phyloP scores from a whole-genome alignment of 1,140 invertebrate genomes.

The Heterodera schachtii region DNA sequence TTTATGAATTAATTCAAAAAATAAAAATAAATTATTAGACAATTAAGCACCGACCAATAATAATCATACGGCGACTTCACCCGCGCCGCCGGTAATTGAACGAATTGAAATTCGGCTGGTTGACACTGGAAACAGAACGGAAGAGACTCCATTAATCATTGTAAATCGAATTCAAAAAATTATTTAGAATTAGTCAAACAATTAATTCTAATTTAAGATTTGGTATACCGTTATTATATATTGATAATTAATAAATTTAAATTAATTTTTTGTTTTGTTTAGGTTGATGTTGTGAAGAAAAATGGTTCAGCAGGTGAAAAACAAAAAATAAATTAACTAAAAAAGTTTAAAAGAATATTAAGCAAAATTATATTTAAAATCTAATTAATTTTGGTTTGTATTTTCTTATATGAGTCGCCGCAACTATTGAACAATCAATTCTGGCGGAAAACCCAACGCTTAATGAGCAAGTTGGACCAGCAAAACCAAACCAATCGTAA shows the following conservation, averaged over 20 bases:
- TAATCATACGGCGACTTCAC: not conserved
- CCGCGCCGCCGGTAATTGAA: conserved; percentile 11
- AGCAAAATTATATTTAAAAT: not conserved
- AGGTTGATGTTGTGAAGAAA: conserved; percentile 13
- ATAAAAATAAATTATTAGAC: too few relatives aligned
- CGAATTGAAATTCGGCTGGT: conserved; percentile 28
- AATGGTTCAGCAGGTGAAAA: not conserved
- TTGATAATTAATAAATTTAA: not conserved
- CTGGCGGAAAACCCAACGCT: not conserved
- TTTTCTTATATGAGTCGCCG: not conserved
- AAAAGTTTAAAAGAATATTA: not conserved
- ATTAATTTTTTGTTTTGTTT: not conserved
- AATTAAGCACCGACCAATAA: too few relatives aligned
- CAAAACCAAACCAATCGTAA: conserved; percentile 8
- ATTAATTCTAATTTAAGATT: too few relatives aligned
- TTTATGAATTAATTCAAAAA: too few relatives aligned
- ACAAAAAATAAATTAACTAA: not conserved
- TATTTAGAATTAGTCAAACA: not conserved
- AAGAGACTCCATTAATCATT: conserved; percentile 4
- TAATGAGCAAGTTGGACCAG: not conserved
- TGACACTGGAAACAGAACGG: not conserved
- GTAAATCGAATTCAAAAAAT: conserved; percentile 1
- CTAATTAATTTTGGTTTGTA: not conserved
- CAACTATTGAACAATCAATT: conserved; percentile 6
- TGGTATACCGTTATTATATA: too few relatives aligned